A percentile compares a stretch with the other conserved stretches of the same genome.
phyloP scores from a whole-genome alignment of 2,797 vertebrate genomes.

The Darevskia mixta region DNA sequence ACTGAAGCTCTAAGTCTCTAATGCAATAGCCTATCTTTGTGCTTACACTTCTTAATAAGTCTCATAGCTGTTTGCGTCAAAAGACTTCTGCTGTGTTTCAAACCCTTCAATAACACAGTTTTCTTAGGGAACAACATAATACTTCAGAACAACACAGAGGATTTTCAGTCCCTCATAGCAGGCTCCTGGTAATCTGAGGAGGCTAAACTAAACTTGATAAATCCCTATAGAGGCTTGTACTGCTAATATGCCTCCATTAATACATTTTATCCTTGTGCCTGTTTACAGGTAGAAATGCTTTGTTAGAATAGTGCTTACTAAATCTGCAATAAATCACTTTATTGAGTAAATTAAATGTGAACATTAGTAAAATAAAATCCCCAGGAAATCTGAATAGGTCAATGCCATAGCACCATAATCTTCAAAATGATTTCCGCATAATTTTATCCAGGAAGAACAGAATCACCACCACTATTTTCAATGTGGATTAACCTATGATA shows the following conservation, averaged over 20 bases:
- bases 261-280: slow-evolving; percentile 5
- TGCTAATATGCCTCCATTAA: slow-evolving; percentile 25
- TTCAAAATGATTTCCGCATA: slow-evolving; percentile 27
- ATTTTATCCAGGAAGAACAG: slow-evolving; percentile 6
- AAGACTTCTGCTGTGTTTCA: slow-evolving; percentile 21
- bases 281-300: slow-evolving; percentile 34
- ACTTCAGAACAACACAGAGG: not conserved
- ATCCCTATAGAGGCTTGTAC: not conserved
- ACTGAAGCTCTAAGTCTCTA: rapidly evolving
- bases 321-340: slow-evolving; percentile 40
- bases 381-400: not conserved
- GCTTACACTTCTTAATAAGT: slow-evolving; percentile 11
- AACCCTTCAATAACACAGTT: slow-evolving; percentile 8
- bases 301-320: slow-evolving; percentile 33
- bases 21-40: not conserved
- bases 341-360: slow-evolving; percentile 39
- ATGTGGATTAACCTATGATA: not conserved
- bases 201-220: slow-evolving; percentile 29
- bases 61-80: not conserved
- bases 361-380: slow-evolving; percentile 28
- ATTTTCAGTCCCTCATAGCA: slow-evolving; percentile 10
- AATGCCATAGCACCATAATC: not conserved
- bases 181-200: slow-evolving; percentile 19
- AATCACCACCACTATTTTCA: slow-evolving; percentile 22
- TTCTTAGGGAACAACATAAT: not conserved